Evolutionary conservation across 2,888 invertebrate species (phyloP).

Genomic region (Phaedon cochleariae): DNA sequence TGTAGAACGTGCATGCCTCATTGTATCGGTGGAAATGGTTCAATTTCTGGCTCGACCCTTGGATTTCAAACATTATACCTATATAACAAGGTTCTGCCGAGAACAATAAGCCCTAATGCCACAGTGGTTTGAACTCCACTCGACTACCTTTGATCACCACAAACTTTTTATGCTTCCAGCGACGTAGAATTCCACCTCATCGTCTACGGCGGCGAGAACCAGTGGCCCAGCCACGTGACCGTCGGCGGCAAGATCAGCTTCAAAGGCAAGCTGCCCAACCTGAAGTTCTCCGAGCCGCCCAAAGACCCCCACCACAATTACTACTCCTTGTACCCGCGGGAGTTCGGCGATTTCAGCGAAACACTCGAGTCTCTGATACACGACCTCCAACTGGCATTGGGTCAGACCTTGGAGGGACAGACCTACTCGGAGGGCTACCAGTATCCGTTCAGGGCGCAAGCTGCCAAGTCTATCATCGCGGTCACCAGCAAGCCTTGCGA

Average conservation of each 20-base stretch:
- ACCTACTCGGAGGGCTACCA: conserved; percentile 71
- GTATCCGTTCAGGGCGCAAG: conserved; percentile 80
- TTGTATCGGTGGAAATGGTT: too few species aligned
- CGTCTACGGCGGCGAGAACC: conserved; percentile 66
- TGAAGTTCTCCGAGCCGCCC: conserved; percentile 54
- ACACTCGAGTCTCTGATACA: conserved; percentile 53
- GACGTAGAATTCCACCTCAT: conserved; percentile 70
- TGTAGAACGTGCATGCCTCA: too few species aligned
- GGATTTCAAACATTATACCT: too few species aligned
- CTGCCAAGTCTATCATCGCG: conserved; percentile 76
- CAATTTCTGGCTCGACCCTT: too few species aligned
- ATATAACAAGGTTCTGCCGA: too few species aligned
- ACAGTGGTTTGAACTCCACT: too few species aligned
- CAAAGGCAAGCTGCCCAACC: conserved; percentile 64
- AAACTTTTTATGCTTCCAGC: conserved; percentile 51
- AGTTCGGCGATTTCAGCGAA: conserved; percentile 29
- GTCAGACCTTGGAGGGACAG: conserved; percentile 51
- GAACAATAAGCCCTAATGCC: too few species aligned
- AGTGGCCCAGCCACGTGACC: conserved; percentile 69
- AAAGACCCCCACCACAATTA: conserved; percentile 48
- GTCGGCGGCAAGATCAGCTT: conserved; percentile 60
- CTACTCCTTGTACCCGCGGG: conserved; percentile 15
- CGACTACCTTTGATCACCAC: too few species aligned
- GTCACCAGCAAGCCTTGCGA: conserved; percentile 72
- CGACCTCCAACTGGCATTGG: conserved; percentile 52